Evolutionary conservation across 2,888 invertebrate genomes (phyloP).

Genomic region (Tenthredo notha): DNA sequence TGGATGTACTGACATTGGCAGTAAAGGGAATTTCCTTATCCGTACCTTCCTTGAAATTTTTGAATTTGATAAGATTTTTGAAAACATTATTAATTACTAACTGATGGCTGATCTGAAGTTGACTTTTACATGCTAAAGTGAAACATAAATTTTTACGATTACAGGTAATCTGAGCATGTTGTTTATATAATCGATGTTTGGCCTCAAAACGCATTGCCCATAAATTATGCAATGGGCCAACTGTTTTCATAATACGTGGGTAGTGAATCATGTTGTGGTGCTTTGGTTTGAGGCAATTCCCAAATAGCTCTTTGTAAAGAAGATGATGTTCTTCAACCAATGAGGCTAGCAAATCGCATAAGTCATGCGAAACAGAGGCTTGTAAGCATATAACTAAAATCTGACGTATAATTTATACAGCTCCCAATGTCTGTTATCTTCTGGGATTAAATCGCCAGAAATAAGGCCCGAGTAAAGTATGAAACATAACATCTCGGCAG

Average conservation of each 20-base stretch:
- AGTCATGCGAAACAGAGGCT: background rate
- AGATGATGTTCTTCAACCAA: constrained; percentile 21
- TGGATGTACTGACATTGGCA: too few relatives aligned
- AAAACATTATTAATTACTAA: background rate
- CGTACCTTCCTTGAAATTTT: background rate
- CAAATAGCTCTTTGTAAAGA: background rate
- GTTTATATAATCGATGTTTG: background rate
- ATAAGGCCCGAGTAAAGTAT: constrained; percentile 52
- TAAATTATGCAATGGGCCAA: background rate
- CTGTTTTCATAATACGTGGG: background rate
- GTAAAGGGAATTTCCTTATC: background rate
- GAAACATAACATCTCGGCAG: constrained; percentile 53
- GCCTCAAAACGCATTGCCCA: constrained; percentile 13
- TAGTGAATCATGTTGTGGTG: background rate
- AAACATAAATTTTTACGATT: constrained; percentile 1
- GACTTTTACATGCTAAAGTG: constrained; percentile 1
- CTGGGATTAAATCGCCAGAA: constrained; percentile 37
- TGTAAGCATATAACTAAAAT: background rate
- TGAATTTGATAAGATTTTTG: background rate
- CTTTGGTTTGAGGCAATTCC: constrained; percentile 4
- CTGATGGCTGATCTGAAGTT: background rate
- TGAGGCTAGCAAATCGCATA: background rate
- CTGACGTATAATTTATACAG: background rate
- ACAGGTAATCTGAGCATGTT: constrained; percentile 5
- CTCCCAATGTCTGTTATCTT: constrained; percentile 37